A percentile compares a stretch with the other conserved stretches of the same genome.
phyloP scores from a whole-genome alignment of 2,888 invertebrate genomes.

The Pachycephus smyrnensis region DNA sequence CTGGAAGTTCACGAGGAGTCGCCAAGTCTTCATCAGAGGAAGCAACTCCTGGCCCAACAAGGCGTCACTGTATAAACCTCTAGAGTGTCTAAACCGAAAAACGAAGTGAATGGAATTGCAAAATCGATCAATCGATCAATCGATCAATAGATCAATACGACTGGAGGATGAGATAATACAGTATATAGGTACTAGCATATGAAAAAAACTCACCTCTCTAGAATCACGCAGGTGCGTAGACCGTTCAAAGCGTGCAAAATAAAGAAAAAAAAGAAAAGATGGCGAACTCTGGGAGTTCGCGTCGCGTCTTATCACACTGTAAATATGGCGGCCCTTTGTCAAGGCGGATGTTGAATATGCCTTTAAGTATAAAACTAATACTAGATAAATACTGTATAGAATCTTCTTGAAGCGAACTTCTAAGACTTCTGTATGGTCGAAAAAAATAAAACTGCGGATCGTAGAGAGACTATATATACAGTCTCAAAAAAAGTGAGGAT shows the following conservation, averaged over 20 bases:
- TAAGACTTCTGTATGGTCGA: neutral
- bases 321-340: neutral
- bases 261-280: neutral
- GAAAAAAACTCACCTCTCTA: neutral
- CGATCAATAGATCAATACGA: neutral
- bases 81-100: neutral
- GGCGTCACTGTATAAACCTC: constrained; percentile 57
- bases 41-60: constrained; percentile 60
- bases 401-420: neutral
- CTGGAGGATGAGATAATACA: neutral
- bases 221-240: neutral
- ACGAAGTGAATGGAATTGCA: neutral
- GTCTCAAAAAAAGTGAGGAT: neutral
- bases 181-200: neutral
- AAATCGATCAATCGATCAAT: neutral
- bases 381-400: neutral
- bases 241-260: neutral
- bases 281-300: neutral
- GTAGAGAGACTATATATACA: neutral
- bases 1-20: constrained; percentile 55
- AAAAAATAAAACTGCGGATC: neutral
- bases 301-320: neutral
- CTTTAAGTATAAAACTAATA: neutral
- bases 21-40: constrained; percentile 62
- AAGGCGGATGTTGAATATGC: neutral